Evolutionary conservation across 2,888 invertebrate species (phyloP), one percentile per base, ranked within the genome.

Genomic region (Sisyra nigra): DNA sequence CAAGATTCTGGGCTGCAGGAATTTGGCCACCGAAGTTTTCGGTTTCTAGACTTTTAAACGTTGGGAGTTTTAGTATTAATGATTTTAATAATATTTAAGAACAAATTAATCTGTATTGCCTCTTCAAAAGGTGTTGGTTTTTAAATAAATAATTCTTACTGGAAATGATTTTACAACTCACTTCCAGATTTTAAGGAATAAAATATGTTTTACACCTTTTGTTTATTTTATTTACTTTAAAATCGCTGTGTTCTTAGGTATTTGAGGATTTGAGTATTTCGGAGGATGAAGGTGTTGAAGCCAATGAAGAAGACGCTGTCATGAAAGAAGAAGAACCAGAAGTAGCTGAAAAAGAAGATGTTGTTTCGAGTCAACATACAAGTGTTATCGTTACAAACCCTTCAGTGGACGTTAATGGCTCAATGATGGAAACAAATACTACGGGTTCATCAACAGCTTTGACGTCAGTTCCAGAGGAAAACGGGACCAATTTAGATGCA

Each of bases 361-460:
- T 35, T 33, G 43, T 29, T n/a, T 19, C 17, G 11, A 18, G 19
- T 17, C 6, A 17, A 11, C 8, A 11, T 33, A 74, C 76, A 6
- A 76, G 77, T 50, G 80, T 81, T 2, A 79, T 80, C 47, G 71
- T 81, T 7, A 80, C 80, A 0, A 76, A 80, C 53, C 77, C 80
- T 0, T 80, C 80, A 2, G 71, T 80, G 6, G 80, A 80, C 58
- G 64, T 79, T 51, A 53, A 56, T 19, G 53, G 49, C 36, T 10
- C 29, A 3, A 36, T 67, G 0, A 68, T 74, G 2, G 67, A 79
- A 0, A 64, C 69, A 4, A 80, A 80, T 48, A 77, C 78, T 50
- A 63, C 50, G 24, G 48, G 49, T 29, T 57, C 58, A 2, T 48
- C 59, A 40, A 61, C 59, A 45, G 58, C 59, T 3, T 65, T 70